Percentiles rank a stretch among this genome's conserved stretches.
Conservation (phyloP, 2,113 vertebrate species). For the Pachypanchax playfairii region DNA sequence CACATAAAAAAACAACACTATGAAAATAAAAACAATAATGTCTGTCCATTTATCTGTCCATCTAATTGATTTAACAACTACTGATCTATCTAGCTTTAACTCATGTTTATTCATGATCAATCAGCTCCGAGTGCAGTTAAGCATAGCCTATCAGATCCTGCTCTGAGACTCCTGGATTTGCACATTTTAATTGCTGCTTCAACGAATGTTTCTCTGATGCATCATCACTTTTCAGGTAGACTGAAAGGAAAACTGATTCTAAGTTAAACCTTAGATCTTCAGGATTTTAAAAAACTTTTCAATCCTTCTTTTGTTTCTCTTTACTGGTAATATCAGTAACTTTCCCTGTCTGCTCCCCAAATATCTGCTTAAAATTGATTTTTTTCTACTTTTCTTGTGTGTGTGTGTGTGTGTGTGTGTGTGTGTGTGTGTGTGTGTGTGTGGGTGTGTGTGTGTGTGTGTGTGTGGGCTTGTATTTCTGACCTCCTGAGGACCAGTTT, state of each 20-base stretch:
- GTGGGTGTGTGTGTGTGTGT: constrained; percentile 8
- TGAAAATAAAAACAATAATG: neutral
- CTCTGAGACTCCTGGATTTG: constrained; percentile 48
- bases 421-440: constrained; percentile 3
- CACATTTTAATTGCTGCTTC: constrained; percentile 70
- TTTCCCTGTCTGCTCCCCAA: constrained; percentile 53
- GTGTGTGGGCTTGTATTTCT: constrained; percentile 2
- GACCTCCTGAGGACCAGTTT: too few species aligned
- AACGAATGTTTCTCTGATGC: constrained; percentile 46
- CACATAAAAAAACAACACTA: constrained; percentile 8
- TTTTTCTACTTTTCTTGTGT: constrained; percentile 33
- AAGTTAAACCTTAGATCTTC: constrained; percentile 35
- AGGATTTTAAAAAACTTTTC: constrained; percentile 35
- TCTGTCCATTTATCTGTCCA: constrained; percentile 9
- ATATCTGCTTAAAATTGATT: constrained; percentile 47
- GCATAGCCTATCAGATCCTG: constrained; percentile 63
- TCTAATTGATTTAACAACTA: constrained; percentile 4
- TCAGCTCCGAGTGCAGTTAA: constrained; percentile 60
- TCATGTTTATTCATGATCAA: constrained; percentile 67
- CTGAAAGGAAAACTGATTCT: constrained; percentile 7
- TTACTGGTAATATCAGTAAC: constrained; percentile 57
- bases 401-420: constrained; percentile 4
- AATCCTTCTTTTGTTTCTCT: constrained; percentile 41
- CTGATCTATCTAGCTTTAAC: constrained; percentile 16
- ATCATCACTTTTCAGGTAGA: constrained; percentile 26